These are phyloP conservation scores for Sceloporus tristichus DNA, from an alignment of 2,113 vertebrate species.

Conservation along the genomic window DNA sequence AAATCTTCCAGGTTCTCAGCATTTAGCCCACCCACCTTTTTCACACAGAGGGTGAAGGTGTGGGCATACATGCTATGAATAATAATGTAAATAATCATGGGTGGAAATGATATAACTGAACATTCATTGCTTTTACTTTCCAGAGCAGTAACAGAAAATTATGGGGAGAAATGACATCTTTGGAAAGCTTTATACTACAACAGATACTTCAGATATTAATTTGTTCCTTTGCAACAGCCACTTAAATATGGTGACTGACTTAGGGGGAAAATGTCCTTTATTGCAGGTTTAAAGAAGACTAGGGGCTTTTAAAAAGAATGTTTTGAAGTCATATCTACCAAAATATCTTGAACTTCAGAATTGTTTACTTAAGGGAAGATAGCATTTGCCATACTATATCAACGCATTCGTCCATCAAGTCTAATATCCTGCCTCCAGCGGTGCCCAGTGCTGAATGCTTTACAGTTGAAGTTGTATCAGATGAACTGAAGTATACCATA, in stretches of 20 bases:
- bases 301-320: not conserved
- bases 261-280: constrained; percentile 21
- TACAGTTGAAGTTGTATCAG: constrained; percentile 9
- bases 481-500: constrained; percentile 44
- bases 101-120: constrained; percentile 4
- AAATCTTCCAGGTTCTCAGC: constrained; percentile 12
- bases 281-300: constrained; percentile 22
- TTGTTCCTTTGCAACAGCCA: constrained; percentile 30
- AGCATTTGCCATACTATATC: constrained; percentile 35
- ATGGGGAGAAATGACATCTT: constrained; percentile 18
- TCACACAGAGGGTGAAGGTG: constrained; percentile 31
- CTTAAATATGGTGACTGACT: not conserved
- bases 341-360: constrained; percentile 23
- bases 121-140: constrained; percentile 28
- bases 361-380: constrained; percentile 32
- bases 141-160: constrained; percentile 4
- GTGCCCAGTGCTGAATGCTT: not conserved
- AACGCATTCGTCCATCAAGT: constrained; percentile 35
- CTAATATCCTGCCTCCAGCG: constrained; percentile 13
- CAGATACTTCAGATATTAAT: constrained; percentile 27
- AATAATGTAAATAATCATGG: constrained; percentile 41
- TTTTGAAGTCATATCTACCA: not conserved
- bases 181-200: not conserved
- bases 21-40: constrained; percentile 8
- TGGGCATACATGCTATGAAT: constrained; percentile 34